Evolutionary conservation across 2,113 vertebrate genomes (phyloP).

Genomic region (Cariama cristata): DNA sequence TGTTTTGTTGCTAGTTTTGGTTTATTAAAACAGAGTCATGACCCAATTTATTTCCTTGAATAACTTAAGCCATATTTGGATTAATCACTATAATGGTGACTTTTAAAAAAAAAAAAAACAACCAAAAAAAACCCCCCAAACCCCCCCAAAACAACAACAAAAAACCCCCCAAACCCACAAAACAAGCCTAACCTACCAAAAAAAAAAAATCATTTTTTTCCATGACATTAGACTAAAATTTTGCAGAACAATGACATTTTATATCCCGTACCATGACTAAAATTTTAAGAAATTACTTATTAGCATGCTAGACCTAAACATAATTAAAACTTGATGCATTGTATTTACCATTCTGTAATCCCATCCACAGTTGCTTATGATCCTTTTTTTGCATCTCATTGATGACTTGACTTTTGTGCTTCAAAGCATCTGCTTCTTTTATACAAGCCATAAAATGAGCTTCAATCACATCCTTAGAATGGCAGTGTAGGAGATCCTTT

Average conservation of each 20-base stretch:
- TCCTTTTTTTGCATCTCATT: slow-evolving; percentile 99
- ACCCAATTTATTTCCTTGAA: neutral
- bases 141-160: too few relatives aligned
- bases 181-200: too few relatives aligned
- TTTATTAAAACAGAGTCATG: neutral
- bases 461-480: slow-evolving; percentile 91
- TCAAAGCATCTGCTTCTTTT: slow-evolving; percentile 98
- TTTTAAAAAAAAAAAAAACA: neutral
- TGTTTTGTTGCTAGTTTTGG: neutral
- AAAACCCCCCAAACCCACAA: neutral
- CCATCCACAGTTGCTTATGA: slow-evolving; percentile 99
- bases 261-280: neutral
- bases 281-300: neutral
- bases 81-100: neutral
- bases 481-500: slow-evolving; percentile 91
- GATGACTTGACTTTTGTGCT: slow-evolving; percentile 98
- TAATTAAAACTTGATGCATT: neutral
- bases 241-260: neutral
- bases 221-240: neutral
- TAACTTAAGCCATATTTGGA: neutral
- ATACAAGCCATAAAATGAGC: slow-evolving; percentile 99
- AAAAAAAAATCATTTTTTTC: neutral
- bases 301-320: neutral
- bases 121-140: too few relatives aligned
- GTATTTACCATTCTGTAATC: slow-evolving; percentile 93